Conservation (phyloP, 2,113 vertebrate genomes). For the Diadophis punctatus region DNA sequence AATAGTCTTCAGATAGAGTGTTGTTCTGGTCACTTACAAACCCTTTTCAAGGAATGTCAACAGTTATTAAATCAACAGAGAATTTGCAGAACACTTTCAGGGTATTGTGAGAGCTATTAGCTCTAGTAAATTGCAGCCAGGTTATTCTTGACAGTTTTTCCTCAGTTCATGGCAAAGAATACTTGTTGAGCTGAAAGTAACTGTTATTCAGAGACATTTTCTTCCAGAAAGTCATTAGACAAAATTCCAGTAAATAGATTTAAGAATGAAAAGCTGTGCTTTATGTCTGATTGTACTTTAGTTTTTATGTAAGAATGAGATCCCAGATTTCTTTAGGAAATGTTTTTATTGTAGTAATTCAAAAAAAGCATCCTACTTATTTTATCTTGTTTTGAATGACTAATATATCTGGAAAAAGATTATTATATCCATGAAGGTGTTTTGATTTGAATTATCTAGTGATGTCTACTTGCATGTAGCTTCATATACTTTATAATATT, state of each 20-base stretch:
- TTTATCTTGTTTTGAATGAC: neutral
- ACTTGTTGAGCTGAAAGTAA: fast-evolving
- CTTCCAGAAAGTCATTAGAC: neutral
- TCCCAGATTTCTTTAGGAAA: neutral
- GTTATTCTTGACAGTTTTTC: neutral
- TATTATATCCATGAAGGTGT: neutral
- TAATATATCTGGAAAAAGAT: neutral
- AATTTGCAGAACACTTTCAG: neutral
- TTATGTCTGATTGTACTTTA: neutral
- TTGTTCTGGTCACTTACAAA: neutral
- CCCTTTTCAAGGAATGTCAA: constrained; percentile 8
- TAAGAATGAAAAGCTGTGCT: neutral
- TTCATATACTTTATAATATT: neutral
- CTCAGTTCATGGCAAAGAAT: constrained; percentile 9
- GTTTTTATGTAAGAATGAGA: constrained; percentile 1
- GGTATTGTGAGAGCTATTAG: constrained; percentile 11
- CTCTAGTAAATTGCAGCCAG: neutral
- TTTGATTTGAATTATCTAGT: neutral
- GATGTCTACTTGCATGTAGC: neutral
- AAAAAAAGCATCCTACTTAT: neutral
- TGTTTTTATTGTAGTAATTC: neutral
- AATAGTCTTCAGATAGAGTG: constrained; percentile 15
- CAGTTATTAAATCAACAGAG: constrained; percentile 17
- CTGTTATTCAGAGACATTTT: neutral
- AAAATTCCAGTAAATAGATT: neutral